Evolutionary conservation across 2,888 invertebrate species (phyloP), one percentile per base, ranked within the genome.

Genomic region (Oegoconia quadripuncta): DNA sequence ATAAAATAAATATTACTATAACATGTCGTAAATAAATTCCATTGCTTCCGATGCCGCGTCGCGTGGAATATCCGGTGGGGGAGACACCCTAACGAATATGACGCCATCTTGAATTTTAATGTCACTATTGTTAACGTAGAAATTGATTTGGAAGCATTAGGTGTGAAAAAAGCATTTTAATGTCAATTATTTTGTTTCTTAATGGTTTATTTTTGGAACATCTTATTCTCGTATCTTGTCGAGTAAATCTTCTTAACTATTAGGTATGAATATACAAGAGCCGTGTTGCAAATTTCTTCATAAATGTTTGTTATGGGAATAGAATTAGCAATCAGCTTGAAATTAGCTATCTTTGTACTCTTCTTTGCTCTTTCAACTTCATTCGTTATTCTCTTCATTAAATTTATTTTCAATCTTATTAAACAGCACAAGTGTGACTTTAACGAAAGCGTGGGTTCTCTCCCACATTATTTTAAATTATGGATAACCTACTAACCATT

Each of bases 21-120:
- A n/a, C n/a, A 54, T 57, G 49, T 59, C 59, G 70, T 75, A 76
- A 78, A 54, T 41, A 41, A 60, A 74, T 69, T 66, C 60, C 53
- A 48, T 61, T 57, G 69, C 69, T 81, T 84, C 84, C 80, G 80
- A 71, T 70, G 67, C 58, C 59, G 64, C 55, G 60, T 56, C 59
- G 59, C 58, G 64, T 51, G 53, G 55, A 48, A 59, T 59, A 65
- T 75, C 76, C 76, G 75, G 74, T 62, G 61, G 76, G 79, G 83
- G 81, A 65, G 74, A 46, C 73, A 74, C 82, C 81, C 83, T 69
- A 71, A 59, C 50, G 46, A 53, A 44, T 11, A 44, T 54, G 66
- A 55, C 73, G 81, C 82, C 81, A 82, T 82, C 67, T 80, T 82
- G 66, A 56, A 65, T 74, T 71, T 64, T 69, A 73, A 75, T 77